A percentile compares a stretch with the other conserved stretches of the same genome.
These are phyloP conservation scores for Euclidia mi DNA, from an alignment of 2,888 invertebrate genomes.

Conservation along the genomic window DNA sequence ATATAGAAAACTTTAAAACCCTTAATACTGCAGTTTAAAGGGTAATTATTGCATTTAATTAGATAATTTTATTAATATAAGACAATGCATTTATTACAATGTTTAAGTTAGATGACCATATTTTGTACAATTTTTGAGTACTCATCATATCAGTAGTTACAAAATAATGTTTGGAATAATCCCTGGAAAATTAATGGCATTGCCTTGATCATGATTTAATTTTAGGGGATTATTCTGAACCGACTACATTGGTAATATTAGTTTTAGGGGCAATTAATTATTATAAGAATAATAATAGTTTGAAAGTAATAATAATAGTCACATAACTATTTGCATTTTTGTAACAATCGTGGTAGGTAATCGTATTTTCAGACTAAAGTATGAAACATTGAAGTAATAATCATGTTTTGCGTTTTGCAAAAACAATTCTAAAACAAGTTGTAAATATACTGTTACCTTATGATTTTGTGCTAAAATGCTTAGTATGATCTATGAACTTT, in stretches of 20 bases:
- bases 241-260: conserved; percentile 47
- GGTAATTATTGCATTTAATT: conserved; percentile 59
- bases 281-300: conserved; percentile 42
- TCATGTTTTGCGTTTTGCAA: conserved; percentile 25
- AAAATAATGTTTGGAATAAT: conserved; percentile 82
- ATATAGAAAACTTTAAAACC: conserved; percentile 38
- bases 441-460: conserved; percentile 79
- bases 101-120: conserved; percentile 60
- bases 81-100: conserved; percentile 77
- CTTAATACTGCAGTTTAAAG: conserved; percentile 60
- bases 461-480: conserved; percentile 66
- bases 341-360: conserved; percentile 39
- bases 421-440: conserved; percentile 57
- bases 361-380: conserved; percentile 35
- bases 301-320: conserved; percentile 47
- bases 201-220: conserved; percentile 42
- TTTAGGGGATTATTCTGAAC: conserved; percentile 87
- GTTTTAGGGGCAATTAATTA: conserved; percentile 41
- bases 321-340: conserved; percentile 48
- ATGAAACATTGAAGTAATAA: conserved; percentile 35
- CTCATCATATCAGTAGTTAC: conserved; percentile 62
- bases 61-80: conserved; percentile 58
- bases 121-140: conserved; percentile 77
- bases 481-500: conserved; percentile 82
- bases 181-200: conserved; percentile 69